A percentile compares a stretch with the other conserved stretches of the same genome.
These are phyloP conservation scores for Pantherophis alleghaniensis DNA, from an alignment of 2,797 vertebrate genomes.

Conservation along the genomic window DNA sequence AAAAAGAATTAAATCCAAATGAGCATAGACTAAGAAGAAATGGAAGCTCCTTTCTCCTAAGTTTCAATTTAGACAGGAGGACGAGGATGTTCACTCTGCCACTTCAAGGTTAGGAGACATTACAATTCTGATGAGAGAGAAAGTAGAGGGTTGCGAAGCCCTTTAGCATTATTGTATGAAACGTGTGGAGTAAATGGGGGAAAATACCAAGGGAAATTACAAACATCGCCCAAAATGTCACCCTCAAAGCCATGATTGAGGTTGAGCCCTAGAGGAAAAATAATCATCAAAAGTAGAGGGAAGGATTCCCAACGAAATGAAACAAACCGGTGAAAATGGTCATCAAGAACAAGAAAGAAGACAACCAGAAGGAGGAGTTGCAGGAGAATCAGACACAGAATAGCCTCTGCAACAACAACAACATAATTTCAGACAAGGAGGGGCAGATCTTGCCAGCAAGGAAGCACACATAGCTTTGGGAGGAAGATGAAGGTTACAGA, in stretches of 20 bases:
- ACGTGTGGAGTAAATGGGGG: constrained; percentile 57
- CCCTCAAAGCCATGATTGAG: constrained; percentile 45
- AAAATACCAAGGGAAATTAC: constrained; percentile 64
- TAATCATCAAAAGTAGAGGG: constrained; percentile 28
- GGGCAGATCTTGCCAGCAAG: neutral
- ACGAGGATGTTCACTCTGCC: constrained; percentile 30
- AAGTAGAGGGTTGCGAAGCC: constrained; percentile 1
- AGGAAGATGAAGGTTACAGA: neutral
- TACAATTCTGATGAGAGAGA: constrained; percentile 43
- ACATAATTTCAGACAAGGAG: neutral
- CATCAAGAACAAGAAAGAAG: neutral
- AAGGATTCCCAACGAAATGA: neutral
- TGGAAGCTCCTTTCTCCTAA: constrained; percentile 33
- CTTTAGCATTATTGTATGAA: constrained; percentile 24
- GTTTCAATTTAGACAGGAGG: constrained; percentile 41
- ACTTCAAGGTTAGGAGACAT: constrained; percentile 51
- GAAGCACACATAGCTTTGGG: neutral
- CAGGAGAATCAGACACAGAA: neutral
- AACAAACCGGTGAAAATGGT: neutral
- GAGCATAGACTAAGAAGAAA: constrained; percentile 19
- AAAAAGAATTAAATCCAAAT: neutral
- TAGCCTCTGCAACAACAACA: neutral
- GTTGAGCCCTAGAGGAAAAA: constrained; percentile 42
- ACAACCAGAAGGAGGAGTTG: neutral
- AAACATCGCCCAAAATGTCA: constrained; percentile 59